Base-by-base conservation (phyloP, 2,888 invertebrate genomes). In the Cheilosia soror region DNA sequence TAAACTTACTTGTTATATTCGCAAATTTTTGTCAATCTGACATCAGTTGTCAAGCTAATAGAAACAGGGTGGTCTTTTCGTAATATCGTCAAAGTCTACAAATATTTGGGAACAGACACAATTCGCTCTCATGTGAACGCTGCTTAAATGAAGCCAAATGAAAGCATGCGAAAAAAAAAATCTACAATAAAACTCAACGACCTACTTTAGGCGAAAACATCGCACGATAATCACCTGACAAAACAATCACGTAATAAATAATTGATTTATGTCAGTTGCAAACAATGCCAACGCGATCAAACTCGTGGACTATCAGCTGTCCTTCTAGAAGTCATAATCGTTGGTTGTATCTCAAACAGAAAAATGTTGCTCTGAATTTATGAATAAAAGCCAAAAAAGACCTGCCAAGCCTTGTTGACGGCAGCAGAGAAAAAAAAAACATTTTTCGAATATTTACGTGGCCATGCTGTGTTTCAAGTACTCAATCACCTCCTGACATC, bases 401-500 rank as follows among this genome's bases (percentile, higher is more conserved):
- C 33, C 27, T 53, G 53, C 53, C 73, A 73, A 53, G 44, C 6
- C 31, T 37, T 31, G 27, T 25, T 60, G 37, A 27, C 58, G 51
- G 51, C 42, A 60, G 53, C 49, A 62, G 20, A 42, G 31, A 11
- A 25, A 42, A 44, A 73, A 62, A 33, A n/a, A 31, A 51, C 6
- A 49, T 20, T 33, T 40, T 20, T 44, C 51, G 7, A 40, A 20
- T 29, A 60, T 44, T 62, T 73, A 9, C 47, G 57, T 66, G 40
- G 40, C 27, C 53, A 44, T 63, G 2, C 13, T 13, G 13, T 13
- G 13, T 62, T 66, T 27, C 58, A 58, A 58, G 49, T 66, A 33
- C 31, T 76, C 31, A 76, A 76, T 58, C 49, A 68, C 40, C 49
- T 31, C 15, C 51, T 58, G 58, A 31, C 66, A 66, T 76, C 66